These are phyloP conservation scores for Mormyrus lacerda DNA, from an alignment of 2,113 vertebrate genomes.

Conservation along the genomic window DNA sequence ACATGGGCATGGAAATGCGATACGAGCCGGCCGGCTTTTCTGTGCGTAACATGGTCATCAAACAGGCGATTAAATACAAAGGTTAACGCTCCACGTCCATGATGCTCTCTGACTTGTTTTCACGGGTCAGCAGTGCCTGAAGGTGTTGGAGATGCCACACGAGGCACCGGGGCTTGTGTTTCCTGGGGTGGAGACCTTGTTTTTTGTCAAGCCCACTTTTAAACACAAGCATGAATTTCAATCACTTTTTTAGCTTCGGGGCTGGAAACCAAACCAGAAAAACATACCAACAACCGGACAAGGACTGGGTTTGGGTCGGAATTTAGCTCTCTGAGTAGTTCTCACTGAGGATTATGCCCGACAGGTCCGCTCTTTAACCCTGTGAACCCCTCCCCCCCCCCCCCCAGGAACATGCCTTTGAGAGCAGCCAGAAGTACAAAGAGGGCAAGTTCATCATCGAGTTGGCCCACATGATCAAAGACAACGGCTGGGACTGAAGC, in stretches of 20 bases:
- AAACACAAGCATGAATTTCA: not conserved
- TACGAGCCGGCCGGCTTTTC: not conserved
- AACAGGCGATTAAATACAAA: not conserved
- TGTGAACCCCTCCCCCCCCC: constrained; percentile 4
- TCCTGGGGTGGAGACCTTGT: not conserved
- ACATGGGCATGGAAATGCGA: not conserved
- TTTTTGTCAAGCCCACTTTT: not conserved
- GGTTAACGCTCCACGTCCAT: not conserved
- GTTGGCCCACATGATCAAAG: constrained; percentile 99
- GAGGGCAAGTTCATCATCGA: constrained; percentile 99
- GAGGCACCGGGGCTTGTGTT: not conserved
- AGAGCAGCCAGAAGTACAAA: constrained; percentile 99
- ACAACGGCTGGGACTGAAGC: constrained; percentile 97
- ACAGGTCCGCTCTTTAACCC: not conserved
- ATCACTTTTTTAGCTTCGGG: not conserved
- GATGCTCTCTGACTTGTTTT: not conserved
- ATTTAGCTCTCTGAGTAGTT: no score
- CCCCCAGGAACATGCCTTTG: constrained; percentile 90
- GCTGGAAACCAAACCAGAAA: not conserved
- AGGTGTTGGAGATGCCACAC: not conserved
- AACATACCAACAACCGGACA: not conserved
- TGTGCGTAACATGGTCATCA: not conserved
- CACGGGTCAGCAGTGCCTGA: not conserved
- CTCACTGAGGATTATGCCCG: not conserved
- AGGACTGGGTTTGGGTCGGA: not conserved